Percentiles rank a stretch among this genome's conserved stretches.
These are phyloP conservation scores for Crotalus viridis DNA, from an alignment of 2,113 vertebrate genomes.

Conservation along the genomic window DNA sequence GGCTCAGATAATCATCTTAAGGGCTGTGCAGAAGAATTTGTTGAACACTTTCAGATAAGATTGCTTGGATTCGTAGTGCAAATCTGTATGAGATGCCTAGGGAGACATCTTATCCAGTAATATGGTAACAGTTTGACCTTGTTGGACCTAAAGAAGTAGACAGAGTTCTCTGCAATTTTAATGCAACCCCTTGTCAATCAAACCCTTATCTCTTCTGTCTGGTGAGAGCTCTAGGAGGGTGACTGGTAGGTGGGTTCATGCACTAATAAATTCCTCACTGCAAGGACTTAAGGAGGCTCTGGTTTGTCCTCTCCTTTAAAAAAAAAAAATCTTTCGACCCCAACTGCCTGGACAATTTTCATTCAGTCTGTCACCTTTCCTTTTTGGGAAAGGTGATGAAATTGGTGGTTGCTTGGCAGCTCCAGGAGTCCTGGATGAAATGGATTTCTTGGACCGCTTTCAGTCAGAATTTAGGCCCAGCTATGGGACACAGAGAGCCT, in stretches of 20 bases:
- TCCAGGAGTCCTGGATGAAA: neutral
- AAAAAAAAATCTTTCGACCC: neutral
- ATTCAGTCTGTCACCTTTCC: neutral
- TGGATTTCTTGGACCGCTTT: neutral
- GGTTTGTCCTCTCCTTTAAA: neutral
- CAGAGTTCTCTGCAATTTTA: neutral
- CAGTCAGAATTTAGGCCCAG: neutral
- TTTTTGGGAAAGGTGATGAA: neutral
- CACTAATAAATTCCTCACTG: neutral
- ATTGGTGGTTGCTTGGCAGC: neutral
- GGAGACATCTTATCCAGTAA: neutral
- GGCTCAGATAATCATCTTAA: neutral
- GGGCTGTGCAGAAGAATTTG: neutral
- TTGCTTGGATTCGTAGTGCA: neutral
- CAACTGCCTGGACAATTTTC: neutral
- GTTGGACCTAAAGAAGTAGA: neutral
- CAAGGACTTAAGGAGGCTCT: neutral
- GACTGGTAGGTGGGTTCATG: neutral
- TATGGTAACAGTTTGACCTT: neutral
- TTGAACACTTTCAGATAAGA: neutral
- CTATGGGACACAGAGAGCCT: neutral
- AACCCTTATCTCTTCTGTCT: neutral
- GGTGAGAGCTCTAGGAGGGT: neutral
- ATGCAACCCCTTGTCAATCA: neutral
- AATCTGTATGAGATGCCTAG: neutral